Evolutionary conservation across 2,888 invertebrate genomes (phyloP).

Genomic region (Phorcus lineatus): DNA sequence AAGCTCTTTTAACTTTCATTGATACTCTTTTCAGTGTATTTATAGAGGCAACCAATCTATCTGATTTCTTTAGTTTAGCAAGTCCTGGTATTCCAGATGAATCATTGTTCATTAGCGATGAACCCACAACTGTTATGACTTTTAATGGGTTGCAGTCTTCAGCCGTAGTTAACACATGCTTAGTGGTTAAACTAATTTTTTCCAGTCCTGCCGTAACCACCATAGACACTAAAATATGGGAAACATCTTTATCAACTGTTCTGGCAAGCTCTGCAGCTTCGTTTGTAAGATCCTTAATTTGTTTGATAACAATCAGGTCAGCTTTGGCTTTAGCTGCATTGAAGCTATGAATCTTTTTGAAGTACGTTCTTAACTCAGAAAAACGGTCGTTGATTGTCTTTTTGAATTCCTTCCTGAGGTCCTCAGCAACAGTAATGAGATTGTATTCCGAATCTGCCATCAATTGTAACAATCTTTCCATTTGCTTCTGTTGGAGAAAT

Average conservation of each 20-base stretch:
- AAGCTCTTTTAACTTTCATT: neutral
- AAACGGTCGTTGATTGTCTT: neutral
- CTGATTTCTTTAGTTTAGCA: neutral
- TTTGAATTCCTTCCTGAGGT: neutral
- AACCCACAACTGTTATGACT: neutral
- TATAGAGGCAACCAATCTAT: neutral
- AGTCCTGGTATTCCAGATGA: too few relatives aligned
- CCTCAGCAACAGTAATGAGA: neutral
- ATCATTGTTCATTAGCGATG: neutral
- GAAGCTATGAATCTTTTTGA: constrained; percentile 5
- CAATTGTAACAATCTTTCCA: constrained; percentile 4
- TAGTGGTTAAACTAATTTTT: neutral
- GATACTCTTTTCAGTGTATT: neutral
- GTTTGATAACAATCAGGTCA: neutral
- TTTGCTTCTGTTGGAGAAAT: constrained; percentile 5
- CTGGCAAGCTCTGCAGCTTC: neutral
- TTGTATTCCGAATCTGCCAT: neutral
- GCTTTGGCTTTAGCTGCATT: constrained; percentile 4
- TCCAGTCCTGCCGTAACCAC: neutral
- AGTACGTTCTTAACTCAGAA: constrained; percentile 3
- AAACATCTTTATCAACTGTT: neutral
- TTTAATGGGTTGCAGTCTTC: constrained; percentile 6
- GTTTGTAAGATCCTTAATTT: neutral
- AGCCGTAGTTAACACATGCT: neutral
- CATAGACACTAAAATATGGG: neutral